Conservation (phyloP, 2,888 invertebrate species). For the Mamestra brassicae region DNA sequence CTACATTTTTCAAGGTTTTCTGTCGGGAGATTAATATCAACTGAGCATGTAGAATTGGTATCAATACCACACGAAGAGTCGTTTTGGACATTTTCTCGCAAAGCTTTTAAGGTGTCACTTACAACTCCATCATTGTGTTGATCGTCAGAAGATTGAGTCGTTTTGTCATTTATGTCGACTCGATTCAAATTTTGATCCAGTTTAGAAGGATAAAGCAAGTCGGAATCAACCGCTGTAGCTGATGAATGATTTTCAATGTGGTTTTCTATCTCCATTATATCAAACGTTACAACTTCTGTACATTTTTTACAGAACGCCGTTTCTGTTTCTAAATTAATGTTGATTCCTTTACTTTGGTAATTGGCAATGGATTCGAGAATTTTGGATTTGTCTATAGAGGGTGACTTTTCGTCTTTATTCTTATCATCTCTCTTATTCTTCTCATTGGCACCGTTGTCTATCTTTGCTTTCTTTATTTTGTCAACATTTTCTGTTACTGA, state of each 20-base stretch:
- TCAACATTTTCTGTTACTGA: not conserved
- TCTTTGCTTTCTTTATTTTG: not conserved
- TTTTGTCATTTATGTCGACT: constrained; percentile 51
- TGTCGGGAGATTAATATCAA: not conserved
- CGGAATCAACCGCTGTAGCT: constrained; percentile 13
- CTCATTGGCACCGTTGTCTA: not conserved
- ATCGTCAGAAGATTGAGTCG: not conserved
- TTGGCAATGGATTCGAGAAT: constrained; percentile 58
- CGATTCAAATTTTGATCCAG: constrained; percentile 44
- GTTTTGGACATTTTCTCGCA: not conserved
- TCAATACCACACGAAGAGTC: not conserved
- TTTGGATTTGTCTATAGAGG: constrained; percentile 50
- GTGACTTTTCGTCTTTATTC: constrained; percentile 3
- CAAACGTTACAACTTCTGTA: constrained; percentile 52
- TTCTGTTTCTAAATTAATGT: constrained; percentile 67
- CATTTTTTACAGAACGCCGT: constrained; percentile 66
- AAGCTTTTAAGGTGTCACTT: not conserved
- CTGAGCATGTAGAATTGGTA: not conserved
- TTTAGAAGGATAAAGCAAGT: constrained; percentile 46
- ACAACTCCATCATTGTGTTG: not conserved
- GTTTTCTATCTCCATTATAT: constrained; percentile 53
- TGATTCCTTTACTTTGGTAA: constrained; percentile 64
- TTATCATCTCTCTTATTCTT: constrained; percentile 4
- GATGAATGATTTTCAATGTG: constrained; percentile 61
- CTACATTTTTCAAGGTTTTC: not conserved